Conservation (phyloP, 2,888 invertebrate genomes). For the Sarcophaga rosellei region DNA sequence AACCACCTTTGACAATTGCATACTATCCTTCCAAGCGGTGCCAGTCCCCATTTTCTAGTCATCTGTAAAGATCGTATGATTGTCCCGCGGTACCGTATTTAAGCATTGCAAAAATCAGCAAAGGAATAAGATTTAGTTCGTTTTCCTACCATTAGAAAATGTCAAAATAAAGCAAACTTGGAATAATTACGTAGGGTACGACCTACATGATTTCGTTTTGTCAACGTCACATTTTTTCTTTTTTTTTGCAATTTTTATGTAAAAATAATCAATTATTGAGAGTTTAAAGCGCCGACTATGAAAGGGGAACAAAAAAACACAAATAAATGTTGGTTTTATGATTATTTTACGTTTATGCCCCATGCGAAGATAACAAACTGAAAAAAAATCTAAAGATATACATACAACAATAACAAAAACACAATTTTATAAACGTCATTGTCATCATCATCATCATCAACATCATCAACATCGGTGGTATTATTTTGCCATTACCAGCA, state of each 20-base stretch:
- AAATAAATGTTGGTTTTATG: neutral
- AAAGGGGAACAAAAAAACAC: neutral
- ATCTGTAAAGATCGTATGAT: too few species aligned
- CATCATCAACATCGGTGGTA: neutral
- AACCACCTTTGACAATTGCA: too few species aligned
- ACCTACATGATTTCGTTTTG: neutral
- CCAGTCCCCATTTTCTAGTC: too few species aligned
- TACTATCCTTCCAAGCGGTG: too few species aligned
- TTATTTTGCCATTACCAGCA: neutral
- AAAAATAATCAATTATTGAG: slow-evolving; percentile 42
- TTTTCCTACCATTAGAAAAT: too few species aligned
- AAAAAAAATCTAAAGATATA: neutral
- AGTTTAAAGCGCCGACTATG: slow-evolving; percentile 32
- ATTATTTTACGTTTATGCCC: neutral
- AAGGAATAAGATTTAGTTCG: too few species aligned
- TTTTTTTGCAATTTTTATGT: slow-evolving; percentile 21
- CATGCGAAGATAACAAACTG: slow-evolving; percentile 32
- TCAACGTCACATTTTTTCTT: neutral
- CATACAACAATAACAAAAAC: slow-evolving; percentile 8
- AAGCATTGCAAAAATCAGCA: too few species aligned
- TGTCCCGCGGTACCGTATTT: too few species aligned
- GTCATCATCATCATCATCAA: neutral
- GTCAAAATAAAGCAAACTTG: too few species aligned
- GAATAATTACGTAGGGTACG: too few species aligned
- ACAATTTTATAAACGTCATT: slow-evolving; percentile 33